phyloP scores from a whole-genome alignment of 2,888 invertebrate species.

The Pyralis farinalis region DNA sequence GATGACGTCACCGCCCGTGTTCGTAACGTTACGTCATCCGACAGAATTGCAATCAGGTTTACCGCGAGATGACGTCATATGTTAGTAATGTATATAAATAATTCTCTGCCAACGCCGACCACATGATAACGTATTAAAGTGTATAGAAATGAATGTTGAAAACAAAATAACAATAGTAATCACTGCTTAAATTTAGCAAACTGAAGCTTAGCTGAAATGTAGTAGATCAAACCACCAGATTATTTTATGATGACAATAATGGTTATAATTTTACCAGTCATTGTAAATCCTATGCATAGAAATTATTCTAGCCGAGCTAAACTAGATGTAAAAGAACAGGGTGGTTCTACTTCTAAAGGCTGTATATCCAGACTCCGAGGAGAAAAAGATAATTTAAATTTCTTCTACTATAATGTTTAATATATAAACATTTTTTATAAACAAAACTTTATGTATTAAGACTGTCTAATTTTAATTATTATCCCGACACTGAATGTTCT shows the following conservation, averaged over 20 bases:
- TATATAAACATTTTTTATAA: too few species aligned
- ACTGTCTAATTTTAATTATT: too few species aligned
- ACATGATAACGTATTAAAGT: too few species aligned
- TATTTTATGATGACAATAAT: background rate
- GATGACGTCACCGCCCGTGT: constrained; percentile 61
- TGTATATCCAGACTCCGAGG: too few species aligned
- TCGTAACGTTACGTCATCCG: constrained; percentile 62
- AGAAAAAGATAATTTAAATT: too few species aligned
- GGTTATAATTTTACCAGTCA: constrained; percentile 3
- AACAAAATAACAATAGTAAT: background rate
- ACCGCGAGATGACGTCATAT: constrained; percentile 39
- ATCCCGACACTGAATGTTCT: too few species aligned
- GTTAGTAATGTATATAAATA: background rate
- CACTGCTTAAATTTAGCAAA: constrained; percentile 6
- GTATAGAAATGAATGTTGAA: background rate
- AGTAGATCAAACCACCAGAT: background rate
- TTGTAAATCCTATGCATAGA: constrained; percentile 12
- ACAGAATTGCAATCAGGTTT: constrained; percentile 45
- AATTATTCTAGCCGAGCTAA: constrained; percentile 2
- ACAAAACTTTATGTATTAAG: too few species aligned
- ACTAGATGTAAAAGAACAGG: background rate
- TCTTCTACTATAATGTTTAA: too few species aligned
- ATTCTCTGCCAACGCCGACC: too few species aligned
- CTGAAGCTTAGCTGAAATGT: background rate
- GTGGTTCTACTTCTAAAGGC: too few species aligned